A percentile compares a stretch with the other conserved stretches of the same genome.
Conservation (phyloP, 2,797 vertebrate genomes). For the Spheniscus humboldti region DNA sequence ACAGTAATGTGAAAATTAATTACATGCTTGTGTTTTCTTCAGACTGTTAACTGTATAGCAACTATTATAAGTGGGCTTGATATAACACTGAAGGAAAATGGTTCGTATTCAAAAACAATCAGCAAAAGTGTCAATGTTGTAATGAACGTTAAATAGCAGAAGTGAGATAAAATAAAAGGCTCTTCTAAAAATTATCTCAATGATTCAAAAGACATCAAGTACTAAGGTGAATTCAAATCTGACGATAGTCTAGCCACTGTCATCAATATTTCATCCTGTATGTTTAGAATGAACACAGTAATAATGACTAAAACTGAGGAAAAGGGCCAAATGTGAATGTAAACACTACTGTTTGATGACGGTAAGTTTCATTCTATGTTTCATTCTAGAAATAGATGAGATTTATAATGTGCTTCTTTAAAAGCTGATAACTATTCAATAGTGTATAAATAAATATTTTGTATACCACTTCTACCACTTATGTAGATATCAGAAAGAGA, state of each 20-base stretch:
- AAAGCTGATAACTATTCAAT: neutral
- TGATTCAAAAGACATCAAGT: neutral
- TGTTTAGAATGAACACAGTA: neutral
- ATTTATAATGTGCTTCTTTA: neutral
- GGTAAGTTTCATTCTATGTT: neutral
- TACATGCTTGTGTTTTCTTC: neutral
- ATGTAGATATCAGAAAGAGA: neutral
- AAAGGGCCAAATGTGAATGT: neutral
- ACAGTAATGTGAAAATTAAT: neutral
- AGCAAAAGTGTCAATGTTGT: neutral
- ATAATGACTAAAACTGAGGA: neutral
- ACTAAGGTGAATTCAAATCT: neutral
- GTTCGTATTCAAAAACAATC: neutral
- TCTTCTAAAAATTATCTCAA: neutral
- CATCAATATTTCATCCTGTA: neutral
- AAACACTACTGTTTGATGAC: neutral
- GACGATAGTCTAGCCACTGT: neutral
- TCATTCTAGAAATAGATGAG: neutral
- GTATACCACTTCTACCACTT: neutral
- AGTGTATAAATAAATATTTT: neutral
- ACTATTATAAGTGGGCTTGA: neutral
- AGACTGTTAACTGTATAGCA: neutral
- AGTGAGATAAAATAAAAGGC: neutral
- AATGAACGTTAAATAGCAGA: neutral
- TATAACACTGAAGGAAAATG: neutral